These are phyloP conservation scores for Rhysida immarginata DNA, from an alignment of 1,140 invertebrate species.

Conservation along the genomic window DNA sequence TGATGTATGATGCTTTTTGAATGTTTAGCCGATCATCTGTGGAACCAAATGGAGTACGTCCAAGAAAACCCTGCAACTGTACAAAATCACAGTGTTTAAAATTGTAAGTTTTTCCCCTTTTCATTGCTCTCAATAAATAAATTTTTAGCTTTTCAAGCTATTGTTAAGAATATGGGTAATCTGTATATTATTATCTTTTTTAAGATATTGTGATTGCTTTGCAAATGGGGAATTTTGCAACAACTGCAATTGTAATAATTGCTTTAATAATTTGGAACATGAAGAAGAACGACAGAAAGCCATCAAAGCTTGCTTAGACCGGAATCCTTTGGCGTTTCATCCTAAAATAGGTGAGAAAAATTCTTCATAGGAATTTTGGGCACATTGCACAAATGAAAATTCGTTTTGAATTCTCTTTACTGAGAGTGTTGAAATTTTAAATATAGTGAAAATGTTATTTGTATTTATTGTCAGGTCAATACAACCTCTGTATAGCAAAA, in stretches of 20 bases:
- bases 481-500: no score
- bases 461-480: no score
- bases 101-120: constrained; percentile 42
- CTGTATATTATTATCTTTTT: constrained; percentile 12
- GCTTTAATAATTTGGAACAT: constrained; percentile 90
- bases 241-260: constrained; percentile 96
- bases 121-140: neutral
- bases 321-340: constrained; percentile 89
- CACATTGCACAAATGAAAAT: no score
- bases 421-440: no score
- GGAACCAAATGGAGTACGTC: constrained; percentile 52
- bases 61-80: constrained; percentile 93
- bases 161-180: neutral
- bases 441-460: no score
- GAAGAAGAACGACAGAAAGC: constrained; percentile 89
- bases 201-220: constrained; percentile 96
- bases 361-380: no score
- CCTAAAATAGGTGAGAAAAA: constrained; percentile 86
- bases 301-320: constrained; percentile 78
- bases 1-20: no score
- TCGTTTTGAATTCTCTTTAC: no score
- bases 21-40: constrained; percentile 22
- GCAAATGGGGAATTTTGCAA: constrained; percentile 98
- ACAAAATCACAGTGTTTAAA: constrained; percentile 98
- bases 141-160: neutral